phyloP scores from a whole-genome alignment of 2,797 vertebrate genomes.

The Syngnathus rostellatus region DNA sequence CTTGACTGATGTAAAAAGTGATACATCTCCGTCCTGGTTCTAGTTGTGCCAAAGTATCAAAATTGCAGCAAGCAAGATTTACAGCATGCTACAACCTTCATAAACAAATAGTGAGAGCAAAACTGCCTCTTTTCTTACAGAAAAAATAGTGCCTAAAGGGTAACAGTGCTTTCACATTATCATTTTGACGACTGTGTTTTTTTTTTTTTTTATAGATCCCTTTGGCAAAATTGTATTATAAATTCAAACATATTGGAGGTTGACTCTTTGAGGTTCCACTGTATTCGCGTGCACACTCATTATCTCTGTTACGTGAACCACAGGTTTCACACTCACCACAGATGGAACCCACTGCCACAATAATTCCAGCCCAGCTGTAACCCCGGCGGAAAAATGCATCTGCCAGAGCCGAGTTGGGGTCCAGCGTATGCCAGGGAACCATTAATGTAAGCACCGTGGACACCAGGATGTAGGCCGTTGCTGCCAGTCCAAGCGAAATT shows the following conservation, averaged over 20 bases:
- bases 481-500: slow-evolving; percentile 80
- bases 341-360: slow-evolving; percentile 89
- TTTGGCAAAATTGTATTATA: background rate
- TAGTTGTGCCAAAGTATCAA: too few relatives aligned
- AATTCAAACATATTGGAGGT: background rate
- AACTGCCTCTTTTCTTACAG: too few relatives aligned
- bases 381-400: slow-evolving; percentile 91
- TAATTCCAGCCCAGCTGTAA: slow-evolving; percentile 88
- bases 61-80: too few relatives aligned
- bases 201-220: background rate
- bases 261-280: background rate
- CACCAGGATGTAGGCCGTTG: slow-evolving; percentile 83
- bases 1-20: background rate
- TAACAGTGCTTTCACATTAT: too few relatives aligned
- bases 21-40: too few relatives aligned
- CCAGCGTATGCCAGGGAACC: slow-evolving; percentile 87
- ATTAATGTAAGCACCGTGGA: slow-evolving; percentile 88
- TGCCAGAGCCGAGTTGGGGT: slow-evolving; percentile 85
- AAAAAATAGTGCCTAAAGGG: too few relatives aligned
- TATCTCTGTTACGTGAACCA: background rate
- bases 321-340: slow-evolving; percentile 76
- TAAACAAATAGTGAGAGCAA: too few relatives aligned
- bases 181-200: background rate
- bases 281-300: background rate
- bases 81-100: too few relatives aligned